phyloP scores from a whole-genome alignment of 2,797 vertebrate species.

The Pelobates cultripes region DNA sequence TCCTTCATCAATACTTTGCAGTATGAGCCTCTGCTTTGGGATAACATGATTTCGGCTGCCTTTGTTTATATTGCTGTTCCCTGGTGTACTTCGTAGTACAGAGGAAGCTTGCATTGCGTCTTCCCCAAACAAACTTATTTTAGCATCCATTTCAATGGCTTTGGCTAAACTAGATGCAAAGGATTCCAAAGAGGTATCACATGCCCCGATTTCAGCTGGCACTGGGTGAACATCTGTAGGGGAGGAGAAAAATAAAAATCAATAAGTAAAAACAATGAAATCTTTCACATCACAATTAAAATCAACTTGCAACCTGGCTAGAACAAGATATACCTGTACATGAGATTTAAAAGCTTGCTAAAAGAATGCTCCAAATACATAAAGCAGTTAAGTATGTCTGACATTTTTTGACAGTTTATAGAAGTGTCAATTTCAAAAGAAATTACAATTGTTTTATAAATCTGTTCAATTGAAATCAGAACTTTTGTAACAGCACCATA shows the following conservation, averaged over 20 bases:
- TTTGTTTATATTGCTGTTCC: slow-evolving; percentile 61
- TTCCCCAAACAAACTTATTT: slow-evolving; percentile 89
- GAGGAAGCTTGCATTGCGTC: slow-evolving; percentile 71
- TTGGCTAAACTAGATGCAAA: slow-evolving; percentile 90
- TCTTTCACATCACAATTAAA: too few species aligned
- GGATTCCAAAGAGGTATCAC: slow-evolving; percentile 87
- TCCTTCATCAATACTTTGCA: slow-evolving; percentile 96
- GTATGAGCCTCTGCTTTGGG: slow-evolving; percentile 86
- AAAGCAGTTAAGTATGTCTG: too few species aligned
- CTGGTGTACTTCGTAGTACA: slow-evolving; percentile 67
- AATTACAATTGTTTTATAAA: too few species aligned
- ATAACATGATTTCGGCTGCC: slow-evolving; percentile 77
- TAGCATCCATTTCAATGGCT: slow-evolving; percentile 92
- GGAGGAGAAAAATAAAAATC: not conserved
- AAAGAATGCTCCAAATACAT: too few species aligned
- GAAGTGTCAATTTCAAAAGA: too few species aligned
- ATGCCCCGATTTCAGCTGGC: slow-evolving; percentile 79
- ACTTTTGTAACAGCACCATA: too few species aligned
- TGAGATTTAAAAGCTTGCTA: too few species aligned
- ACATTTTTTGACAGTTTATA: too few species aligned
- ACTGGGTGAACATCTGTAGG: slow-evolving; percentile 68
- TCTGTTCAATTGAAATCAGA: too few species aligned
- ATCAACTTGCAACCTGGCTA: too few species aligned
- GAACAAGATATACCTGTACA: too few species aligned
- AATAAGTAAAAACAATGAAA: too few species aligned